Conservation (phyloP, 2,888 invertebrate species). For the Mesoligia furuncula region DNA sequence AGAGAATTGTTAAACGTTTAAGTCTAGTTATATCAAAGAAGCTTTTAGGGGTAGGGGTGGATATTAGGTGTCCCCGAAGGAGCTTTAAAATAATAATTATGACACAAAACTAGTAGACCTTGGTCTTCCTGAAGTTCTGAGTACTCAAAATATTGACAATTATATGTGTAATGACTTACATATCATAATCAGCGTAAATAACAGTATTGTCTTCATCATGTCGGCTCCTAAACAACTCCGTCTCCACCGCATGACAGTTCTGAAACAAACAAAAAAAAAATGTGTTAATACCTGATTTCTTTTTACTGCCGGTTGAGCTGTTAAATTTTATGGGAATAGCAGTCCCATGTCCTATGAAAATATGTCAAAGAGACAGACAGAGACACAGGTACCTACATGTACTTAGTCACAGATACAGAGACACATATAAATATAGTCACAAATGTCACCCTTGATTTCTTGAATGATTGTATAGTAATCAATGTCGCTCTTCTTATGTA, state of each 20-base stretch:
- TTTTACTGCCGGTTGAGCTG: neutral
- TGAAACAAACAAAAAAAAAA: conserved; percentile 69
- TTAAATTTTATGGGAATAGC: neutral
- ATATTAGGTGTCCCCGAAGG: too few relatives aligned
- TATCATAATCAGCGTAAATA: conserved; percentile 71
- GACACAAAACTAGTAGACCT: neutral
- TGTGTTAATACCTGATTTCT: neutral
- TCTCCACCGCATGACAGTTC: conserved; percentile 81
- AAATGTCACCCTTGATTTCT: too few relatives aligned
- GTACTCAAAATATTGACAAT: neutral
- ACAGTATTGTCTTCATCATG: conserved; percentile 69
- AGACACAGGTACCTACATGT: too few relatives aligned
- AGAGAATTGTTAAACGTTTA: neutral
- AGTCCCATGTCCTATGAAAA: neutral
- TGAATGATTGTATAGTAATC: too few relatives aligned
- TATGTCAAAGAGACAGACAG: neutral
- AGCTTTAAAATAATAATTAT: neutral
- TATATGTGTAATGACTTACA: conserved; percentile 70
- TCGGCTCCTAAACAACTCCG: conserved; percentile 69
- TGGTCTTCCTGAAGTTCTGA: neutral
- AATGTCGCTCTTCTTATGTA: too few relatives aligned
- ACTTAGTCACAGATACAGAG: too few relatives aligned
- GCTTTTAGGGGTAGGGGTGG: neutral
- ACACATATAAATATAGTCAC: too few relatives aligned
- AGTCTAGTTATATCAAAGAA: neutral